A percentile compares a stretch with the other conserved stretches of the same genome.
Evolutionary conservation across 2,113 vertebrate genomes (phyloP).

Genomic region (Glaucomys volans): DNA sequence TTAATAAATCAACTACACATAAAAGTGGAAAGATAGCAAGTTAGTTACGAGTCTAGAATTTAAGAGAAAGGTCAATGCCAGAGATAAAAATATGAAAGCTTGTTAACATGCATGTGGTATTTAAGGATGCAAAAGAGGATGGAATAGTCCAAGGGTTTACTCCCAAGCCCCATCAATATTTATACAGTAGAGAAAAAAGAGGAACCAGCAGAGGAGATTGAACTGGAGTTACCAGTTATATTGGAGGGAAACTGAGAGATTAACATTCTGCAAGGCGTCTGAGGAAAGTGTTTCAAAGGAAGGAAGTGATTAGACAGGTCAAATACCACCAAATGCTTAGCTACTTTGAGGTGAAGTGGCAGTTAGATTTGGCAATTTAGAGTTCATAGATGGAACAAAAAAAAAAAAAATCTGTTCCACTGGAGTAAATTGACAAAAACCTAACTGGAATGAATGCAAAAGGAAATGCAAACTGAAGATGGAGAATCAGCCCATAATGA

Average conservation of each 20-base stretch:
- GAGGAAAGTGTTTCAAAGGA: neutral
- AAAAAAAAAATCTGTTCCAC: neutral
- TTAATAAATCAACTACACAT: neutral
- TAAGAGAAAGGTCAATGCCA: neutral
- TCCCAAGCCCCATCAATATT: neutral
- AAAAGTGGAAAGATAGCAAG: neutral
- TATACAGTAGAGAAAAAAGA: neutral
- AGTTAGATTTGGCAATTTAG: neutral
- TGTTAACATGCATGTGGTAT: neutral
- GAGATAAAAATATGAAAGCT: neutral
- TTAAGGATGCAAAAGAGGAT: neutral
- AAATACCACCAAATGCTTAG: neutral
- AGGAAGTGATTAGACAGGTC: too few species aligned
- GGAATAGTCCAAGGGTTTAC: neutral
- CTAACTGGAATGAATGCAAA: neutral
- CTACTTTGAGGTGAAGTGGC: neutral
- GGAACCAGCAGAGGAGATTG: neutral
- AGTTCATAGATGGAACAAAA: neutral
- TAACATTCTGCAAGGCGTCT: neutral
- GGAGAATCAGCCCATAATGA: neutral
- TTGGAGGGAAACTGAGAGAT: neutral
- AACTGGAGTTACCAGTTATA: neutral
- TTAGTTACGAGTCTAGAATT: neutral
- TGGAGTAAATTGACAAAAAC: neutral
- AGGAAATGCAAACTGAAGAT: neutral